A percentile compares a stretch with the other conserved stretches of the same genome.
Conservation (phyloP, 2,797 vertebrate genomes). For the Rhynchotus rufescens region DNA sequence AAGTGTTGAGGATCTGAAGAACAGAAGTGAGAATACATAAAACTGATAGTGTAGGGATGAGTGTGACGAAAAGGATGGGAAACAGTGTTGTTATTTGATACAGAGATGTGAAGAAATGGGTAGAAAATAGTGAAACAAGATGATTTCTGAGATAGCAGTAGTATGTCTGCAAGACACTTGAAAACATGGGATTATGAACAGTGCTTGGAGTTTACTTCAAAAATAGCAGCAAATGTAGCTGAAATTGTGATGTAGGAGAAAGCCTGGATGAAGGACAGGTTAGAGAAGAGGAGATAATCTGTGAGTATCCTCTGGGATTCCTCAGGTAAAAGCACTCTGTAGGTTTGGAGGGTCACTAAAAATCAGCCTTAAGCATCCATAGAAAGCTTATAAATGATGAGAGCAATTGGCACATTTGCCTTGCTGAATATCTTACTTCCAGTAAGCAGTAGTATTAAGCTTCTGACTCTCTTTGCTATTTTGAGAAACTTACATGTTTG, state of each 20-base stretch:
- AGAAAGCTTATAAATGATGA: not conserved
- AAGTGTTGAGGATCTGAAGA: not conserved
- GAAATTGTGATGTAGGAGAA: not conserved
- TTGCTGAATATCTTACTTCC: fast-evolving
- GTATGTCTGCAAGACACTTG: not conserved
- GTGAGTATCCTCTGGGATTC: not conserved
- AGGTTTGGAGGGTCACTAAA: not conserved
- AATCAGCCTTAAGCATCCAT: not conserved
- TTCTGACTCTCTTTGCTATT: not conserved
- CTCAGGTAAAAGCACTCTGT: not conserved
- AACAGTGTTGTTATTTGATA: not conserved
- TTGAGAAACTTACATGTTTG: not conserved
- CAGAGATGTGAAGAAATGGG: not conserved
- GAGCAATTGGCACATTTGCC: not conserved
- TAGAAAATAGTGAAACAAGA: not conserved
- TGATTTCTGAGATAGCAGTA: not conserved
- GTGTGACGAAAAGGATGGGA: not conserved
- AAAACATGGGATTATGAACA: not conserved
- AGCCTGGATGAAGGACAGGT: not conserved
- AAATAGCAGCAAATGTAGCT: not conserved
- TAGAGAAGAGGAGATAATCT: not conserved
- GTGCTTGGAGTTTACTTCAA: not conserved
- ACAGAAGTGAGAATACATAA: not conserved
- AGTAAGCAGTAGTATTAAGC: not conserved
- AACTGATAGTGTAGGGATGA: not conserved